Evolutionary conservation across 2,113 vertebrate species (phyloP).

Genomic region (Tachuris rubrigastra): DNA sequence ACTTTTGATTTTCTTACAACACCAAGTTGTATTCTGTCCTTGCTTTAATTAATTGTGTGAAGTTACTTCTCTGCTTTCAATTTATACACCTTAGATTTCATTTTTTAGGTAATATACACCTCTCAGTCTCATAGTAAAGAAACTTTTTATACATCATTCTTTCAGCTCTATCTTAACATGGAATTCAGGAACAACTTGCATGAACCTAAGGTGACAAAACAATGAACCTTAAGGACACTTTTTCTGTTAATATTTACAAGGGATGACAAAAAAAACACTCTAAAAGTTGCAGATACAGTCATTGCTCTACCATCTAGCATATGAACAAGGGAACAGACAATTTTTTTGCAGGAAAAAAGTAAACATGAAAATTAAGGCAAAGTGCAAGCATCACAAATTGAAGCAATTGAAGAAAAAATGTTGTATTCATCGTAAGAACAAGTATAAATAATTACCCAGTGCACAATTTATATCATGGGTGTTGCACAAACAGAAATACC

Average conservation of each 20-base stretch:
- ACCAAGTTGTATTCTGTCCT: neutral
- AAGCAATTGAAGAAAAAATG: neutral
- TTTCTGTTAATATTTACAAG: neutral
- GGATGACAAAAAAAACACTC: neutral
- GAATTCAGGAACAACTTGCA: neutral
- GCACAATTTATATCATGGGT: neutral
- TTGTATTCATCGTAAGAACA: neutral
- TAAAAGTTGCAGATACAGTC: neutral
- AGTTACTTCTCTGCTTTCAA: neutral
- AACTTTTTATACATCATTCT: neutral
- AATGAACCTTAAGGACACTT: neutral
- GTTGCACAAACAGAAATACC: neutral
- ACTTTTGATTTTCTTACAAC: neutral
- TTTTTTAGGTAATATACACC: neutral
- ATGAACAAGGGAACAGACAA: neutral
- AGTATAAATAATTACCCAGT: neutral
- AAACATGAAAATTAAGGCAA: neutral
- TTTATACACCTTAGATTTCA: neutral
- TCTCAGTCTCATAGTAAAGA: neutral
- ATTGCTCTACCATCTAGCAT: neutral
- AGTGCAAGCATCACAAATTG: neutral
- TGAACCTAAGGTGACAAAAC: neutral
- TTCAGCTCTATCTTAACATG: neutral
- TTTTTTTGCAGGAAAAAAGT: neutral
- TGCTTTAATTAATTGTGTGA: neutral